Evolutionary conservation across 2,888 invertebrate genomes (phyloP).

Genomic region (Nomada hirtipes): DNA sequence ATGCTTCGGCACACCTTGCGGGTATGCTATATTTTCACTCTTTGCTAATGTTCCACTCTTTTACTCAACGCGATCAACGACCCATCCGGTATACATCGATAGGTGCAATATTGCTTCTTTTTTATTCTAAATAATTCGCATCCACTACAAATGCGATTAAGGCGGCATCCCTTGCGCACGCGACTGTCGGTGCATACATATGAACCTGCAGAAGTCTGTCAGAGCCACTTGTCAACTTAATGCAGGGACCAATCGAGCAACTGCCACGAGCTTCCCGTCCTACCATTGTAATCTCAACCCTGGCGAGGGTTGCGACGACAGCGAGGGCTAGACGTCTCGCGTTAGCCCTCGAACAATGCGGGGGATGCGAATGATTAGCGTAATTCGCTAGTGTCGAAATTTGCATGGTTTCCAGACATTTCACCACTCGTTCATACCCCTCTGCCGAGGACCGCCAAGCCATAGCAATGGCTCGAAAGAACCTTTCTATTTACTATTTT

Average conservation of each 20-base stretch:
- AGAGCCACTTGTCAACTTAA: constrained; percentile 55
- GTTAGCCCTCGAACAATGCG: constrained; percentile 66
- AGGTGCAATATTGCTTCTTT: no score
- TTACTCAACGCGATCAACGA: neutral
- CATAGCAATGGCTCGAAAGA: no score
- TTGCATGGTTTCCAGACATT: constrained; percentile 50
- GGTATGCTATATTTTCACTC: neutral
- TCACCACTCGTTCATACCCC: constrained; percentile 19
- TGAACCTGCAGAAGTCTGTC: constrained; percentile 21
- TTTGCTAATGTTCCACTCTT: neutral
- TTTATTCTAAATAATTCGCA: neutral
- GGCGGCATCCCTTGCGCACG: no score
- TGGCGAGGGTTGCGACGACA: constrained; percentile 36
- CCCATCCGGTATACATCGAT: neutral
- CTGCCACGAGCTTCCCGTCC: constrained; percentile 46
- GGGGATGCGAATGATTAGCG: constrained; percentile 62
- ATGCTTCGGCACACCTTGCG: no score
- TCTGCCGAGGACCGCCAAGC: constrained; percentile 12
- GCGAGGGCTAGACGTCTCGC: constrained; percentile 65
- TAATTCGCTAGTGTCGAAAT: constrained; percentile 66
- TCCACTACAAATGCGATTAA: constrained; percentile 32
- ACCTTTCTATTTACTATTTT: constrained; percentile 10
- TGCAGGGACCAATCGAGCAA: constrained; percentile 60
- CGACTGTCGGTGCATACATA: neutral
- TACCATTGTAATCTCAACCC: constrained; percentile 68